Base-by-base conservation (phyloP, 2,797 vertebrate species). In the Caiman crocodilus region DNA sequence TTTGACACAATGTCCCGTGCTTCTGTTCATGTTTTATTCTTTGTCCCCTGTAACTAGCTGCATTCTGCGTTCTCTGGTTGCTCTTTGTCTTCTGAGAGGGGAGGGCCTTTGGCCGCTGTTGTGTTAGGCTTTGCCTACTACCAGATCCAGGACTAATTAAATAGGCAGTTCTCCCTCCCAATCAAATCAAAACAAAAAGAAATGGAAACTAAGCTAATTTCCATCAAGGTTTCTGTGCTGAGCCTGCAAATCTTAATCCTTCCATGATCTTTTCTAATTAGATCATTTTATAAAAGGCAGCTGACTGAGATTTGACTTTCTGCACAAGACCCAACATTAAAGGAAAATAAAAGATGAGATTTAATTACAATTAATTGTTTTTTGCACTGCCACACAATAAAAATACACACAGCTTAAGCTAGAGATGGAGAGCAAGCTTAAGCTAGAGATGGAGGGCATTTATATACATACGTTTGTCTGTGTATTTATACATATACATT, bases 241-340 rank as follows among this genome's bases (percentile, higher is more conserved):
- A 90, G 64, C 79, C 86, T 90, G 92, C 35, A 90, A 79, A 69
- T 76, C 32, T 55, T 88, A 96, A 94, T 93, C 88, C 23, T 1
- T 65, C 65, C 87, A 63, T 69, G 76, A 14, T 79, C 91, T 85
- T 69, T 90, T 73, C 64, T 94, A 95, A 96, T 85, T 96, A 77
- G 91, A 95, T 96, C 89, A 57, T 71, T 89, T 88, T 84, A 71
- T 60, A 74, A 79, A 94, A 89, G 90, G 89, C 92, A 92, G 76
- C 78, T 95, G 85, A 63, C 80, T 55, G 26, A 35, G 67, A 71
- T 92, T 89, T 93, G 84, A 90, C 80, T 92, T 92, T 91, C 92
- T 93, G 76, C 67, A 90, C 61, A 79, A 55, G 50, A 88, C 67
- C 84, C 76, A 64, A 63, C 10, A 12, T 21, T 21, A 1, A 21